phyloP scores from a whole-genome alignment of 1,140 invertebrate species.

The Papilio polytes region DNA sequence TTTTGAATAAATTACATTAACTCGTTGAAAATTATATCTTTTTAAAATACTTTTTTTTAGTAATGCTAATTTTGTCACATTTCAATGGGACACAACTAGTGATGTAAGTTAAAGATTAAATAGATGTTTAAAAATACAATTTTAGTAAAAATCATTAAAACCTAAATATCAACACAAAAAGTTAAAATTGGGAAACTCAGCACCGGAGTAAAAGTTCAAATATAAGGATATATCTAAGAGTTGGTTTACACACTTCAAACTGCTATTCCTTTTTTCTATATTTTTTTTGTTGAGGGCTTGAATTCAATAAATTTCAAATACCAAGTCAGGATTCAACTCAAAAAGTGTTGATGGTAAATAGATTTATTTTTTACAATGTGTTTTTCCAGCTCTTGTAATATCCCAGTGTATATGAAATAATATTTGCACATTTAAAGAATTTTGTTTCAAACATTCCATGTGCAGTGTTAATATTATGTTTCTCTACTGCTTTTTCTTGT shows the following conservation, averaged over 20 bases:
- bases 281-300: background rate
- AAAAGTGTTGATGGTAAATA: too few relatives aligned
- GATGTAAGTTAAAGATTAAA: slow-evolving; percentile 29
- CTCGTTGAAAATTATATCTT: too few relatives aligned
- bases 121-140: background rate
- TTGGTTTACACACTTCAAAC: background rate
- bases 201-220: slow-evolving; percentile 12
- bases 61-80: slow-evolving; percentile 12
- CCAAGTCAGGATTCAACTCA: too few relatives aligned
- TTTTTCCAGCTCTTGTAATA: slow-evolving; percentile 3
- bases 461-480: slow-evolving; percentile 1
- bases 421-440: background rate
- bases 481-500: slow-evolving; percentile 16
- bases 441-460: background rate
- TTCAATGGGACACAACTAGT: slow-evolving; percentile 39
- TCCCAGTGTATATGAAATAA: background rate
- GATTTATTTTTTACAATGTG: background rate
- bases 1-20: background rate
- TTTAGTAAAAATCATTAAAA: background rate
- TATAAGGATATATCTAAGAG: background rate
- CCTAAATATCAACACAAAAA: background rate
- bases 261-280: background rate
- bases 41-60: too few relatives aligned
- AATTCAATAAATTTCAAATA: too few relatives aligned
- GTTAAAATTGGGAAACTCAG: background rate